Percentiles rank a stretch among this genome's conserved stretches.
phyloP scores from a whole-genome alignment of 2,113 vertebrate species.

The Phyllopteryx taeniolatus region DNA sequence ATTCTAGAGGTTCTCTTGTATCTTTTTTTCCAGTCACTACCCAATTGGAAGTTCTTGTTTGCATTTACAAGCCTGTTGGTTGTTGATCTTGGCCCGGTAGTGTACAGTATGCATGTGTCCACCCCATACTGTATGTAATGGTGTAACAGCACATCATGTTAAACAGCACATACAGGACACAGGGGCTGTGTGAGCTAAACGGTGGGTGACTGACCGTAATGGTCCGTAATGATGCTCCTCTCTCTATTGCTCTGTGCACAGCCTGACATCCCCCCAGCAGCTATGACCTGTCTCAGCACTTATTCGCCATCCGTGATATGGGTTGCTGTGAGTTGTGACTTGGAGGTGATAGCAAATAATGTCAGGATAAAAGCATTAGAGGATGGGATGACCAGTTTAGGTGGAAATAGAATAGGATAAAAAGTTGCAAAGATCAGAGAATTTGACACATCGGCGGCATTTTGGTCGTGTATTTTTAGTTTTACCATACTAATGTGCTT shows the following conservation, averaged over 20 bases:
- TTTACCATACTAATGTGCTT: neutral
- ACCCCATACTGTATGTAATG: neutral
- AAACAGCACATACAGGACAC: slow-evolving; percentile 34
- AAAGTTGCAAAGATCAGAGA: slow-evolving; percentile 2
- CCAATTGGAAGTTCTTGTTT: neutral
- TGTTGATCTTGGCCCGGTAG: neutral
- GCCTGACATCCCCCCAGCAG: slow-evolving; percentile 27
- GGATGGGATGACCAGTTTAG: neutral
- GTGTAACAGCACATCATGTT: slow-evolving; percentile 18
- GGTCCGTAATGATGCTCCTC: slow-evolving; percentile 58
- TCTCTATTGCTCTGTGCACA: slow-evolving; percentile 32
- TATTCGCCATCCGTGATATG: slow-evolving; percentile 39
- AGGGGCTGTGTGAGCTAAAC: slow-evolving; percentile 37
- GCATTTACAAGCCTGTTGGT: no score
- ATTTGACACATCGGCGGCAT: neutral
- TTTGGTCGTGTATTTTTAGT: neutral
- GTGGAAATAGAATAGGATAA: neutral
- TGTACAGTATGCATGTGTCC: neutral
- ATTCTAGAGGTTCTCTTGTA: no score
- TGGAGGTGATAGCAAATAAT: slow-evolving; percentile 20
- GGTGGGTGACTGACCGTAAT: slow-evolving; percentile 52
- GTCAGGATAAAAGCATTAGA: slow-evolving; percentile 24
- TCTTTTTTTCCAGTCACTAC: neutral
- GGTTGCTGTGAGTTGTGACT: slow-evolving; percentile 12
- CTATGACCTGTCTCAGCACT: slow-evolving; percentile 43